Evolutionary conservation across 92 coral and sea anemone species (phyloP), one percentile per base, ranked within the genome.

Genomic region (Desmophyllum pertusum): DNA sequence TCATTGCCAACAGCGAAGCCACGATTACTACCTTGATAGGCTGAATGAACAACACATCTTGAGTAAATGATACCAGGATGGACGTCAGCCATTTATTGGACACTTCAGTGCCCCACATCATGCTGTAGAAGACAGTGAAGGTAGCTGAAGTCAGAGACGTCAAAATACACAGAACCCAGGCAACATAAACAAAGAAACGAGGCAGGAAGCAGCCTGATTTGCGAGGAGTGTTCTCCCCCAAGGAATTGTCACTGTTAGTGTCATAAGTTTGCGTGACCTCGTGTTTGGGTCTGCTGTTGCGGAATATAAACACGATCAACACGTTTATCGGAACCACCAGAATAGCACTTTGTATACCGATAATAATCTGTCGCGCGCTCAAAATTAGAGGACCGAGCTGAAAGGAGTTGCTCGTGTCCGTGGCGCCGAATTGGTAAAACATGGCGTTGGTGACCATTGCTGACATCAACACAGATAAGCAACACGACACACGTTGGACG

Each of bases 381-480:
- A 96, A 29, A 9, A 91, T 86, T 27, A 96, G 62, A 17, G 98
- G 98, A 29, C 98, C 98, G 40, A 96, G 65, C 66, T 84, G 87
- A 53, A 96, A 90, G 30, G 97, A 88, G 67, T 86, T 90, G 59
- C 88, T 86, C 10, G 91, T 88, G 33, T 94, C 94, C 53, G 86
- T 87, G 2, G 90, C 96, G 21, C 98, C 98, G 59, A 96, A 92
- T 48, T 85, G 94, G 46, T 96, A 96, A 73, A 96, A 96, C 98
- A 96, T 94, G 30, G 98, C 98, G 88, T 94, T 96, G 2, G 98
- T 88, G 9, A 96, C 91, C 98, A 96, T 92, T 15, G 95, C 97
- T 13, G 98, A 90, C 90, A 94, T 82, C 46, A 96, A 83, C 19
- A 96, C 88, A 21, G 96, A 96, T 25, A 94, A 88, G 72, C 98